Conservation (phyloP, 1,140 invertebrate genomes). For the Paralvinella palmiformis region DNA sequence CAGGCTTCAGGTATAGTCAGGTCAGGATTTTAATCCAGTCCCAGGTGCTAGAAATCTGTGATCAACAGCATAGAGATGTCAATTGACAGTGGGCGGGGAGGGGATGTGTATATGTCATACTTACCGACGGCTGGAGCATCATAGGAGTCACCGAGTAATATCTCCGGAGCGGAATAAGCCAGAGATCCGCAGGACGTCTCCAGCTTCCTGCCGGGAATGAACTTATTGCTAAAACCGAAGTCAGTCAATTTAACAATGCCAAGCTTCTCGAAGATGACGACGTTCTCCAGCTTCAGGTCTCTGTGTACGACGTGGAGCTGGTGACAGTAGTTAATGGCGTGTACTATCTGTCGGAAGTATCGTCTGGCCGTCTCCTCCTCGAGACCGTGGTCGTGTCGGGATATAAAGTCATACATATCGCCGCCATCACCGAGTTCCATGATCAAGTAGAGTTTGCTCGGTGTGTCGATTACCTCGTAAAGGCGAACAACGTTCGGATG, state of each 20-base stretch:
- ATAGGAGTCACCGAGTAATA: constrained; percentile 79
- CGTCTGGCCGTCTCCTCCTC: constrained; percentile 71
- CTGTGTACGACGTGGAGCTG: constrained; percentile 86
- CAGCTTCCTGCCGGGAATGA: constrained; percentile 92
- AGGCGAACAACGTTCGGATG: constrained; percentile 96
- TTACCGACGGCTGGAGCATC: constrained; percentile 78
- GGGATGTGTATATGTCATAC: constrained; percentile 30
- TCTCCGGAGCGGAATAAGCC: constrained; percentile 98
- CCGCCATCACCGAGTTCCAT: constrained; percentile 97
- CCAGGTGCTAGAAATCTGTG: not conserved
- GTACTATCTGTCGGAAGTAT: constrained; percentile 90
- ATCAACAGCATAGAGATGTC: not conserved
- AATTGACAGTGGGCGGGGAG: not conserved
- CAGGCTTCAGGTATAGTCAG: too few relatives aligned
- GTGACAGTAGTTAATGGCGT: constrained; percentile 97
- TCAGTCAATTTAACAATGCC: constrained; percentile 98
- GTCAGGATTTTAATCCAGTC: too few relatives aligned
- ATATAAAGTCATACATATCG: constrained; percentile 98
- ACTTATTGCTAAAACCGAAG: constrained; percentile 95
- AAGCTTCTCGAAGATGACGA: constrained; percentile 96
- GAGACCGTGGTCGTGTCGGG: constrained; percentile 74
- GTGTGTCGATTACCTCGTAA: constrained; percentile 99
- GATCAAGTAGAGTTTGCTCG: constrained; percentile 65
- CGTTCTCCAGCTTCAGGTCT: constrained; percentile 98
- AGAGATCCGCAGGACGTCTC: constrained; percentile 98